phyloP scores from a whole-genome alignment of 2,113 vertebrate genomes.

The Callipepla squamata region DNA sequence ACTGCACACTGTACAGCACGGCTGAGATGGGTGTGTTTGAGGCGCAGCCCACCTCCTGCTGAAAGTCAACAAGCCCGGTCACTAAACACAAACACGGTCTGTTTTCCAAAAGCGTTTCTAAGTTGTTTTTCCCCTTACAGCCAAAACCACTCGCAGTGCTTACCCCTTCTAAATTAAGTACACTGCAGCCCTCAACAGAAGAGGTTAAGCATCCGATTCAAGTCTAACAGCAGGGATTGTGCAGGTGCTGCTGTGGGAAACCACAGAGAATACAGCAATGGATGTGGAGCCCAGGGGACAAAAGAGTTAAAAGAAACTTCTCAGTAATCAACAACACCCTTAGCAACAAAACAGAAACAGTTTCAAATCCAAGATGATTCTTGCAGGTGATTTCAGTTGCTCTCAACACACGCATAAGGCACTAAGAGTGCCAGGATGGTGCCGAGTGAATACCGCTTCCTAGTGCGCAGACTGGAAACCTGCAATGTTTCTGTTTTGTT shows the following conservation, averaged over 20 bases:
- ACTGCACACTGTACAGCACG: background rate
- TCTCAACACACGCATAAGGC: fast-evolving
- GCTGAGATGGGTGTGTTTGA: background rate
- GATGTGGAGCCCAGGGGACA: background rate
- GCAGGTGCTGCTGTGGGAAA: background rate
- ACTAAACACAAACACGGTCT: background rate
- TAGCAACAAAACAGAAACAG: background rate
- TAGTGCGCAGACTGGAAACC: background rate
- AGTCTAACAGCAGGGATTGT: fast-evolving
- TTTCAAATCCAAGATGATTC: fast-evolving
- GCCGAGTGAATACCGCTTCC: background rate
- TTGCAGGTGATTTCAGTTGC: background rate
- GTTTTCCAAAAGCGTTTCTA: background rate
- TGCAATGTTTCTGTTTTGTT: fast-evolving
- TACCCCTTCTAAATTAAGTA: background rate
- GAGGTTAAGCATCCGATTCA: background rate
- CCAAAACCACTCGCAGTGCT: background rate
- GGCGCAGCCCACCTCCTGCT: background rate
- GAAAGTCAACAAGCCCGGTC: background rate
- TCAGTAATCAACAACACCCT: background rate
- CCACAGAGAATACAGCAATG: background rate
- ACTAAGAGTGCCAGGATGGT: background rate
- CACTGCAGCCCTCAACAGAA: background rate
- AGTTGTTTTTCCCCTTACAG: background rate
- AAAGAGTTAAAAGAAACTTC: background rate